phyloP scores from a whole-genome alignment of 1,140 invertebrate species.

The Drosophila lini region DNA sequence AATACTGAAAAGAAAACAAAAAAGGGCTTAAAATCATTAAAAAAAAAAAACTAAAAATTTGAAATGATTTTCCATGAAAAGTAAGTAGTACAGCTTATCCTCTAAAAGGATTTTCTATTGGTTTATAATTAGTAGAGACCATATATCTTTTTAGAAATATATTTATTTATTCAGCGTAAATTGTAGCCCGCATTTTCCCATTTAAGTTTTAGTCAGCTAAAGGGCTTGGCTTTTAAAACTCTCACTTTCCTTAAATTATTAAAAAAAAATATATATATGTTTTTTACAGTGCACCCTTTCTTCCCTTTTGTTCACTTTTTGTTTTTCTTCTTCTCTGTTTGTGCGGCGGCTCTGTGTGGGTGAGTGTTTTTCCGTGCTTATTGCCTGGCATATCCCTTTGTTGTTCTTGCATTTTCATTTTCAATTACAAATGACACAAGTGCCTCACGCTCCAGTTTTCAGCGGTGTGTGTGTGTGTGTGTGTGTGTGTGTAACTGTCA shows the following conservation, averaged over 20 bases:
- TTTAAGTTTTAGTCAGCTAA: too few species aligned
- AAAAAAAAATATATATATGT: neutral
- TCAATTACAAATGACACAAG: conserved; percentile 83
- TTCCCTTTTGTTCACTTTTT: conserved; percentile 18
- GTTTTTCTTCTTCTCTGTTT: conserved; percentile 21
- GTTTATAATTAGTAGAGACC: too few species aligned
- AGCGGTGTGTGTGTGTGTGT: conserved; percentile 13
- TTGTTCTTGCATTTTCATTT: conserved; percentile 76
- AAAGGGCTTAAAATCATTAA: too few species aligned
- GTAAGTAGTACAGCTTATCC: too few species aligned
- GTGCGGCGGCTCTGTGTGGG: conserved; percentile 8
- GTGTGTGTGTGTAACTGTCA: conserved; percentile 38
- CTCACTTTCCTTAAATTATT: too few species aligned
- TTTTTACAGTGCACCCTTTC: neutral
- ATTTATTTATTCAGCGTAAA: too few species aligned
- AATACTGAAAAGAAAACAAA: too few species aligned
- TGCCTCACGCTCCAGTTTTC: conserved; percentile 78
- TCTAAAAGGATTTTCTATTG: too few species aligned
- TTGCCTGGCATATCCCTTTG: conserved; percentile 46
- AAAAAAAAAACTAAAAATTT: too few species aligned
- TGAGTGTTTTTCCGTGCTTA: conserved; percentile 28
- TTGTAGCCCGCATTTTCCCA: too few species aligned
- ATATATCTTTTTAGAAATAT: neutral
- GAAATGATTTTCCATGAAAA: too few species aligned
- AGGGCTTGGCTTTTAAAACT: neutral